A percentile compares a stretch with the other conserved stretches of the same genome.
phyloP scores from a whole-genome alignment of 2,888 invertebrate species.

The Chironomus tentans region DNA sequence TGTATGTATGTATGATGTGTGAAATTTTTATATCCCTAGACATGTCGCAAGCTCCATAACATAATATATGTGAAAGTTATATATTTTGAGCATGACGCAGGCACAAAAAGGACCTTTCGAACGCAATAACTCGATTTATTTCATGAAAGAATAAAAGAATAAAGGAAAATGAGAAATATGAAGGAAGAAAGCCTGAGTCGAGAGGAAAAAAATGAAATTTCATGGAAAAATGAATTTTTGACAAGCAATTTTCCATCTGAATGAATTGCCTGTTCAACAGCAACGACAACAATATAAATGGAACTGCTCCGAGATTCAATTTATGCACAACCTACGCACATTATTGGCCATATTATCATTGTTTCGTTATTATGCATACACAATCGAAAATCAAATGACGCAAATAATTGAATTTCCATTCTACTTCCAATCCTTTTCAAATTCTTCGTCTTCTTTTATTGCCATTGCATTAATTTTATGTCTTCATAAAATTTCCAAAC shows the following conservation, averaged over 20 bases:
- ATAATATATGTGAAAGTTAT: too few relatives aligned
- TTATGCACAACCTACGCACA: too few relatives aligned
- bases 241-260: not conserved
- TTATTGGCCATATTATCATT: too few relatives aligned
- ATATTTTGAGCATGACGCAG: too few relatives aligned
- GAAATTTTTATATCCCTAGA: not conserved
- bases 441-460: not conserved
- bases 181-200: not conserved
- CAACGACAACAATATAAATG: not conserved
- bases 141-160: not conserved
- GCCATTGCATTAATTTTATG: not conserved
- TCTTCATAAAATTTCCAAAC: not conserved
- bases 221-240: not conserved
- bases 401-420: not conserved
- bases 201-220: not conserved
- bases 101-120: too few relatives aligned
- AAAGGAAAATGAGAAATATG: not conserved
- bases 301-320: not conserved
- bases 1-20: not conserved
- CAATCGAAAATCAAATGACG: not conserved
- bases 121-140: not conserved
- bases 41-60: not conserved
- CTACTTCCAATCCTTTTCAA: not conserved
- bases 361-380: not conserved
- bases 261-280: not conserved